phyloP scores from a whole-genome alignment of 1,140 invertebrate genomes.

The Halictus rubicundus region DNA sequence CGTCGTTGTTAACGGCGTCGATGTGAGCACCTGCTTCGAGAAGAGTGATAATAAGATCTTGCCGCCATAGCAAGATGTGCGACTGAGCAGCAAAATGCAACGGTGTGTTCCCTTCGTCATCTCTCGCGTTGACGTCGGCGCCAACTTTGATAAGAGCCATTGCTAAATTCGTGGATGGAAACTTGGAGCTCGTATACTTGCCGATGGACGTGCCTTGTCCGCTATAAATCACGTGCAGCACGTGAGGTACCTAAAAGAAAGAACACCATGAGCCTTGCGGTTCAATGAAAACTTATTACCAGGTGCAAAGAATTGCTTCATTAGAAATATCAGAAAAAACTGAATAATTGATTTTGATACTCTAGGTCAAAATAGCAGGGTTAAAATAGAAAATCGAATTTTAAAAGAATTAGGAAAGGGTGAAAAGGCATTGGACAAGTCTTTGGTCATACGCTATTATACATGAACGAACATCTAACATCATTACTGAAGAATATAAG shows the following conservation, averaged over 20 bases:
- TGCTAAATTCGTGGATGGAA: slow-evolving; percentile 88
- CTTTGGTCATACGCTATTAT: too few relatives aligned
- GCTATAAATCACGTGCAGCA: slow-evolving; percentile 91
- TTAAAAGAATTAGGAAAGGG: too few relatives aligned
- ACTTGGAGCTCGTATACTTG: slow-evolving; percentile 88
- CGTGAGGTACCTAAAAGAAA: slow-evolving; percentile 87
- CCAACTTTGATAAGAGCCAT: slow-evolving; percentile 91
- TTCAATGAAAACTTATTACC: too few relatives aligned
- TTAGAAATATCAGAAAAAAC: too few relatives aligned
- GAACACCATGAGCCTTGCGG: not conserved
- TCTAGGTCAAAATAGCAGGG: too few relatives aligned
- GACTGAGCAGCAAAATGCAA: slow-evolving; percentile 88
- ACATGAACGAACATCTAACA: too few relatives aligned
- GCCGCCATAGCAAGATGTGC: slow-evolving; percentile 81
- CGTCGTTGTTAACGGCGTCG: slow-evolving; percentile 90
- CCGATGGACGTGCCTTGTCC: slow-evolving; percentile 81
- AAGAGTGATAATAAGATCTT: slow-evolving; percentile 85
- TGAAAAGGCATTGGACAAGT: too few relatives aligned
- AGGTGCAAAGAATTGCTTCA: too few relatives aligned
- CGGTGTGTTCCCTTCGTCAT: slow-evolving; percentile 90
- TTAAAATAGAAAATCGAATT: too few relatives aligned
- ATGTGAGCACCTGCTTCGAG: slow-evolving; percentile 91
- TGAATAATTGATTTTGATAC: too few relatives aligned
- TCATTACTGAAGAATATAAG: too few relatives aligned
- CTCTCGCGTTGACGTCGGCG: slow-evolving; percentile 88